Base-by-base conservation (phyloP, 2,113 vertebrate species). In the Pterocles burchelli region DNA sequence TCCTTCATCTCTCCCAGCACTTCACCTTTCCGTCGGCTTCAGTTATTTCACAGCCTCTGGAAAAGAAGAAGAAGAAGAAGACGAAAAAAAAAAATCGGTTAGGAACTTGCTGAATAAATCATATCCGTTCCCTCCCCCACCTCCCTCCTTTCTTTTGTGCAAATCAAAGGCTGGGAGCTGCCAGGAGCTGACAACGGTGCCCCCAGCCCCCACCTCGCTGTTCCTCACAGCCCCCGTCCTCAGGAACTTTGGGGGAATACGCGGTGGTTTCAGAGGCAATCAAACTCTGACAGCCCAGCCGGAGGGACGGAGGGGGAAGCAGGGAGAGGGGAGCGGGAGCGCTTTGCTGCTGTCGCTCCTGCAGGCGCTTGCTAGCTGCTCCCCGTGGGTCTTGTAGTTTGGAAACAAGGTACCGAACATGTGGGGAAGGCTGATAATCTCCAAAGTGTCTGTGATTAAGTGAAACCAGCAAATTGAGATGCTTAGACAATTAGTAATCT, bases 361-460 rank as follows among this genome's bases (percentile, higher is more conserved):
- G 93, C 96, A 79, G 96, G 96, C 96, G 10, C 89, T 94, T 22
- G 76, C 85, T 20, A 33, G 80, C 90, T 88, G 61, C 83, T 97
- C 95, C 96, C 96, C 34, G 66, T 85, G 96, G 96, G 94, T 73
- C 96, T 80, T 62, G 91, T 78, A 94, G 82, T 97, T 94, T 49
- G 95, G 96, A 96, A 97, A 83, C 91, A 89, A 95, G 96, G 96
- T 95, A 95, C 66, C 4, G n/a, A 96, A 97, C 96, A 96, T 97
- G 96, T 97, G 97, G 96, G 94, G 93, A 96, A 95, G 91, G 96
- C 94, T 97, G 97, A 97, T 97, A 97, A 97, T 97, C 94, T 97
- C 94, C 88, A 4, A 83, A 95, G 95, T 83, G 93, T n/a, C 96
- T 96, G 91, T 96, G 96, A 97, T 96, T 95, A 96, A 97, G 95